Conservation (phyloP, 2,797 vertebrate genomes). For the Helostoma temminkii region DNA sequence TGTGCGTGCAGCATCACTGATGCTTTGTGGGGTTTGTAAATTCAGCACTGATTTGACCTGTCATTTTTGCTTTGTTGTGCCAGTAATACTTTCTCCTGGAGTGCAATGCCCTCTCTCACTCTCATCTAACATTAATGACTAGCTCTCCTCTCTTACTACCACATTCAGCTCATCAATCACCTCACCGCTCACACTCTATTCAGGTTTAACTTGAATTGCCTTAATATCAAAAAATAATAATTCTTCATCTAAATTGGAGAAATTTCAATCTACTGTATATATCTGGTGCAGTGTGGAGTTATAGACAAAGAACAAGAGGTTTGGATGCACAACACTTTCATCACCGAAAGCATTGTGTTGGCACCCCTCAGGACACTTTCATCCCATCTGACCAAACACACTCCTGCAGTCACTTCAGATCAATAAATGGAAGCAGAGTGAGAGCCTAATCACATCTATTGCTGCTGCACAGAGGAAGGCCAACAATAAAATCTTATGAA, state of each 20-base stretch:
- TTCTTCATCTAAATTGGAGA: slow-evolving; percentile 52
- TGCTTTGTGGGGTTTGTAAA: slow-evolving; percentile 11
- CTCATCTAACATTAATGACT: slow-evolving; percentile 62
- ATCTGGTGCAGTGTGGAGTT: slow-evolving; percentile 19
- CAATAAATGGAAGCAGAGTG: slow-evolving; percentile 48
- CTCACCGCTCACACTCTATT: slow-evolving; percentile 26
- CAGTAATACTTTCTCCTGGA: slow-evolving; percentile 20
- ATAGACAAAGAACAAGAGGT: slow-evolving; percentile 10
- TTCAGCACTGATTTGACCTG: slow-evolving; percentile 34
- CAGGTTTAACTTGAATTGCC: slow-evolving; percentile 31
- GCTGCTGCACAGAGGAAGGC: slow-evolving; percentile 20
- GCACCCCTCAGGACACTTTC: slow-evolving; percentile 26
- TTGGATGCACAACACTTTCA: not conserved
- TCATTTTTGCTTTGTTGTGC: slow-evolving; percentile 38
- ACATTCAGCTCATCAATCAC: slow-evolving; percentile 49
- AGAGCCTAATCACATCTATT: slow-evolving; percentile 43
- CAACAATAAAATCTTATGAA: slow-evolving; percentile 42
- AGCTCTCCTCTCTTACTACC: slow-evolving; percentile 18
- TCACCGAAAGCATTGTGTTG: not conserved
- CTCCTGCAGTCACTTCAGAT: slow-evolving; percentile 55
- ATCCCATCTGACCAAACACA: slow-evolving; percentile 43
- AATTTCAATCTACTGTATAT: slow-evolving; percentile 14
- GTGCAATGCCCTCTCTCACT: not conserved
- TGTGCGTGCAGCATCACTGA: slow-evolving; percentile 19
- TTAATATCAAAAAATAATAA: slow-evolving; percentile 43